phyloP scores from a whole-genome alignment of 2,113 vertebrate species.

The Alces alces region DNA sequence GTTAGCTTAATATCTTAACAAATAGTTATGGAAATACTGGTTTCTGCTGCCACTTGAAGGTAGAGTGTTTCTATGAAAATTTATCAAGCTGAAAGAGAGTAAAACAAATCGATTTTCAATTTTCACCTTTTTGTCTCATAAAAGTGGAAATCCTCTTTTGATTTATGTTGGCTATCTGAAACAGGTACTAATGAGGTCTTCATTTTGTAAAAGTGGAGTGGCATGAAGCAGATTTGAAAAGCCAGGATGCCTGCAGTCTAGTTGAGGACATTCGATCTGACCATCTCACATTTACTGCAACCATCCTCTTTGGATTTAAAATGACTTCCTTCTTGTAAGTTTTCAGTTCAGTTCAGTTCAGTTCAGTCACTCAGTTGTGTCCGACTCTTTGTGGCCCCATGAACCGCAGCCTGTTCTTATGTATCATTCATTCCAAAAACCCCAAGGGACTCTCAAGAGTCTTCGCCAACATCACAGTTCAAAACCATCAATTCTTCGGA shows the following conservation, averaged over 20 bases:
- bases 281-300: neutral
- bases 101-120: neutral
- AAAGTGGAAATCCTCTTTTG: neutral
- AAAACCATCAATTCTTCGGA: too few species aligned
- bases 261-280: neutral
- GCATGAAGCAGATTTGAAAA: neutral
- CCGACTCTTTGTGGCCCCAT: too few species aligned
- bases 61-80: neutral
- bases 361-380: too few species aligned
- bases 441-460: too few species aligned
- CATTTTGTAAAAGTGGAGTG: neutral
- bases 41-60: neutral
- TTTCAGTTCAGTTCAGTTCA: neutral
- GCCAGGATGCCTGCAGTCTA: neutral
- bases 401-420: too few species aligned
- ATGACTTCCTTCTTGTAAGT: neutral
- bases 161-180: neutral
- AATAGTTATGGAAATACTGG: neutral
- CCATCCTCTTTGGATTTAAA: neutral
- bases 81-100: neutral
- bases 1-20: neutral
- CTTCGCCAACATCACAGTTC: too few species aligned
- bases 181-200: neutral
- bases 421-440: too few species aligned
- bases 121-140: neutral